A percentile compares a stretch with the other conserved stretches of the same genome.
phyloP scores from a whole-genome alignment of 2,888 invertebrate species.

The Agrotis exclamationis region DNA sequence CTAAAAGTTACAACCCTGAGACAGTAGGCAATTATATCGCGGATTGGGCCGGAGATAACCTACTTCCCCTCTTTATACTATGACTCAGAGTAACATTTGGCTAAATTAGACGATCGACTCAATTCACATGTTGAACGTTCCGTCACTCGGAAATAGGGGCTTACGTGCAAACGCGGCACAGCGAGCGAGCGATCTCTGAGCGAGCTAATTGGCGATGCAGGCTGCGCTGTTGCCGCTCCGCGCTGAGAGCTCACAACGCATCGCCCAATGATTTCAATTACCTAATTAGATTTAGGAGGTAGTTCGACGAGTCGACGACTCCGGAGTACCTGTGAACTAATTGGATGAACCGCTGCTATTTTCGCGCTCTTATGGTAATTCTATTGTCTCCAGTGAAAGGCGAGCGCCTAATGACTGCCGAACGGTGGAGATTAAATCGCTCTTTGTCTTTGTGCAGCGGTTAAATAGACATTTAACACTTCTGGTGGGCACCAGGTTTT shows the following conservation, averaged over 20 bases:
- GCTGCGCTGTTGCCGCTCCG: constrained; percentile 64
- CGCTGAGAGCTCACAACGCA: constrained; percentile 48
- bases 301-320: constrained; percentile 54
- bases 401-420: constrained; percentile 66
- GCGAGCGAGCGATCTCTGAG: constrained; percentile 63
- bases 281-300: constrained; percentile 80
- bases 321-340: constrained; percentile 68
- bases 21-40: too few species aligned
- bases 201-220: constrained; percentile 77
- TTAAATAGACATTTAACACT: constrained; percentile 50
- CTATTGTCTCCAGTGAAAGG: constrained; percentile 66
- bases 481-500: constrained; percentile 25
- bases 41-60: too few species aligned
- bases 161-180: constrained; percentile 54
- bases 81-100: constrained; percentile 65
- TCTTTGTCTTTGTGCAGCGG: constrained; percentile 58
- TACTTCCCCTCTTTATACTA: too few species aligned
- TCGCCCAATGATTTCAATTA: constrained; percentile 82
- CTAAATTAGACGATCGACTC: constrained; percentile 69
- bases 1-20: too few species aligned
- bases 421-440: constrained; percentile 61
- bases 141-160: constrained; percentile 69
- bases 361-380: constrained; percentile 70
- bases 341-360: constrained; percentile 68
- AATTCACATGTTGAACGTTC: constrained; percentile 68